phyloP scores from a whole-genome alignment of 2,113 vertebrate species.

The Entomyzon cyanotis region DNA sequence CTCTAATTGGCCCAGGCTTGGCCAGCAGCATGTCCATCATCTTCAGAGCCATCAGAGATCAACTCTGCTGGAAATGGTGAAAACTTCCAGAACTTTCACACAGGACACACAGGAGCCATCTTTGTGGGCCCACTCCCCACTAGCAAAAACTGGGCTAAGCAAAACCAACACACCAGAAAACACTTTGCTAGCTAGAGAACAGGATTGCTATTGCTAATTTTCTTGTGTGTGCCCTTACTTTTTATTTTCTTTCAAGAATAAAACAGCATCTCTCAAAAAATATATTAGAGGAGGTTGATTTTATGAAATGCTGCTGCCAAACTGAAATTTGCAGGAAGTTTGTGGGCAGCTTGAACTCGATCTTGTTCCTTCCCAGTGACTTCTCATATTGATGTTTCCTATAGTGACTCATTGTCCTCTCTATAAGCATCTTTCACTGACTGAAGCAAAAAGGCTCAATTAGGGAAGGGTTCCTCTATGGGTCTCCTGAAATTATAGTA shows the following conservation, averaged over 20 bases:
- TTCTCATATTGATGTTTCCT: neutral
- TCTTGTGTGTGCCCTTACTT: neutral
- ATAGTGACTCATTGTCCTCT: neutral
- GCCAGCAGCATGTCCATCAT: too few species aligned
- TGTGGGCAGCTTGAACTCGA: neutral
- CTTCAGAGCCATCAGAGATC: too few species aligned
- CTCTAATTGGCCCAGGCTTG: too few species aligned
- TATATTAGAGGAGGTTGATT: neutral
- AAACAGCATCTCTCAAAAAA: neutral
- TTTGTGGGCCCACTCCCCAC: too few species aligned
- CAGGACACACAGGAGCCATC: too few species aligned
- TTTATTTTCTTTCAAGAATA: neutral
- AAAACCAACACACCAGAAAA: neutral
- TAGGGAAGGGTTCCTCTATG: neutral
- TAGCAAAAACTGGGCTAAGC: too few species aligned
- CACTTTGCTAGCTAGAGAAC: neutral
- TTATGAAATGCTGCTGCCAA: neutral
- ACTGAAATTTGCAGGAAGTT: neutral
- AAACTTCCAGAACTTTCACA: too few species aligned
- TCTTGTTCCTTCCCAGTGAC: neutral
- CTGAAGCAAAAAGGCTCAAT: neutral
- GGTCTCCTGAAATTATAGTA: conserved; percentile 28
- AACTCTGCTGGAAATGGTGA: too few species aligned
- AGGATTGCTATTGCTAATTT: neutral
- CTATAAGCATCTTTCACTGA: neutral